Conservation (phyloP, 2,797 vertebrate genomes). For the Pelobates cultripes region DNA sequence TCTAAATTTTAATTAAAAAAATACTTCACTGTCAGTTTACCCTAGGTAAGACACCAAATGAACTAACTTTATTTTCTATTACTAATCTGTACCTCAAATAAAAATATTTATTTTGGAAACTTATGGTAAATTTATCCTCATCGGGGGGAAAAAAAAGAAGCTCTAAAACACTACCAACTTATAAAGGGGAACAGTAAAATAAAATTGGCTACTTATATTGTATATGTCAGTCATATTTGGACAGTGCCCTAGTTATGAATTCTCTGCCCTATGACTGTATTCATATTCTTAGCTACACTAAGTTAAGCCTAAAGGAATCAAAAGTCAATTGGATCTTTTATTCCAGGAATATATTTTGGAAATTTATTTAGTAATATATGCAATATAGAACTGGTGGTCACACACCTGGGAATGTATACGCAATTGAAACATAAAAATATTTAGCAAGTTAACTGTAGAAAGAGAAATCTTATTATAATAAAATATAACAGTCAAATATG, state of each 20-base stretch:
- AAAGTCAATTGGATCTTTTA: constrained; percentile 45
- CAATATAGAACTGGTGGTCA: constrained; percentile 19
- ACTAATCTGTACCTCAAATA: constrained; percentile 49
- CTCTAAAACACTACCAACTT: constrained; percentile 37
- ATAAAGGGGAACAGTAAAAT: constrained; percentile 45
- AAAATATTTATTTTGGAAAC: constrained; percentile 54
- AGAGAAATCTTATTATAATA: neutral
- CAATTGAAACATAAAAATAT: constrained; percentile 12
- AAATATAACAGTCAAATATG: neutral
- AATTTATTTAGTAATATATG: constrained; percentile 38
- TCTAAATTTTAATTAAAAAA: neutral
- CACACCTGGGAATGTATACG: constrained; percentile 37
- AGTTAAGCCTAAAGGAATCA: constrained; percentile 37
- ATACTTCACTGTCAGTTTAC: constrained; percentile 18
- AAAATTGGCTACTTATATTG: constrained; percentile 53
- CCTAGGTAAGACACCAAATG: constrained; percentile 33
- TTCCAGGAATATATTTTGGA: constrained; percentile 45
- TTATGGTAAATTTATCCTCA: constrained; percentile 43
- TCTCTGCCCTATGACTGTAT: constrained; percentile 29
- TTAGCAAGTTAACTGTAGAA: neutral
- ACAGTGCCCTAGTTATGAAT: constrained; percentile 51
- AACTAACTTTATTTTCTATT: constrained; percentile 45
- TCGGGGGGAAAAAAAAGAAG: constrained; percentile 40
- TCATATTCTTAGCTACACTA: constrained; percentile 39
- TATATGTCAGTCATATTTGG: constrained; percentile 53